Conservation (phyloP, 2,888 invertebrate species). For the Malthinus flaveolus region DNA sequence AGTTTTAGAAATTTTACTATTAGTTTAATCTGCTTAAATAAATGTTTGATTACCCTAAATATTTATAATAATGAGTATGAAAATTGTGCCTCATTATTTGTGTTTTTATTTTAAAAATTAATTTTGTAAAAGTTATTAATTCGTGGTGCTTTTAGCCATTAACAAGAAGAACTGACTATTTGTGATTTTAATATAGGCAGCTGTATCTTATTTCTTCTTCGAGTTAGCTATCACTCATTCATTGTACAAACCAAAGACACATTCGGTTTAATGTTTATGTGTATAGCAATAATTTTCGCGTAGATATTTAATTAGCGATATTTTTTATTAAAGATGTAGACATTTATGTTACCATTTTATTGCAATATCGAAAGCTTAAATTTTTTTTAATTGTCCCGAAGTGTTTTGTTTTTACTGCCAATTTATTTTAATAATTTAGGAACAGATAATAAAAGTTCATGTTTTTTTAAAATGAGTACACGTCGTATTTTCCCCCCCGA, state of each 20-base stretch:
- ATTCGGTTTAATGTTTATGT: conserved; percentile 15
- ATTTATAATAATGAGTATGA: background rate
- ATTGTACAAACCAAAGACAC: conserved; percentile 31
- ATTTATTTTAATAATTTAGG: background rate
- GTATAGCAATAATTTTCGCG: background rate
- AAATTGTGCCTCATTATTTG: conserved; percentile 22
- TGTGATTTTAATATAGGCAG: conserved; percentile 41
- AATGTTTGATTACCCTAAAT: background rate
- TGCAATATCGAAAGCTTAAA: conserved; percentile 26
- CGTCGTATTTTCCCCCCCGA: background rate
- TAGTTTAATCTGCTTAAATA: background rate
- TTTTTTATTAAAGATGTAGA: conserved; percentile 6
- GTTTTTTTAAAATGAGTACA: conserved; percentile 3
- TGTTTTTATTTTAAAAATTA: conserved; percentile 9
- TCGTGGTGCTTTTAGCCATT: conserved; percentile 40
- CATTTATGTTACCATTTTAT: conserved; percentile 26
- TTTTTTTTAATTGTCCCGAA: conserved; percentile 19
- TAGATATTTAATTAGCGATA: background rate
- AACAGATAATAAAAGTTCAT: background rate
- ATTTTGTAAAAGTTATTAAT: conserved; percentile 18
- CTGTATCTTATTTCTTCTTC: conserved; percentile 19
- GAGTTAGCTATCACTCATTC: conserved; percentile 24
- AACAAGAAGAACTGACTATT: conserved; percentile 41
- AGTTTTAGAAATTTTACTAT: no score
- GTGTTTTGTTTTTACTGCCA: background rate